Base-by-base conservation (phyloP, 1,140 invertebrate species). In the Acyrthosiphon pisum region DNA sequence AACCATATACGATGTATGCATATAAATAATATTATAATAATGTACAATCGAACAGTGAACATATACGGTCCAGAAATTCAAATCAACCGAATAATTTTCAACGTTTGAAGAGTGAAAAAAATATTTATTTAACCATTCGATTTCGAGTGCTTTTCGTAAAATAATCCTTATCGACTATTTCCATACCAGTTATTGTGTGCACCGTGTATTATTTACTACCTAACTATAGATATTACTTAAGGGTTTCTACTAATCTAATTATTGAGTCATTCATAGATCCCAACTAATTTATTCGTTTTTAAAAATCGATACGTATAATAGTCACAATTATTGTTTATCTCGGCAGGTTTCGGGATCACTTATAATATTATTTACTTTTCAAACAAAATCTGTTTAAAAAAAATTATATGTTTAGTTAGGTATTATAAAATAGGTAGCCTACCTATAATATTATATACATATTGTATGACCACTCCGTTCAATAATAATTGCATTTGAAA, bases 101-200 rank as follows among this genome's bases (percentile, higher is more conserved):
- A 8, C 30, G 30, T 68, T 68, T 68, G 60, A 68, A 68, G 60
- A n/a, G 26, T n/a, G 60, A 68, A 68, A 68, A 60, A 68, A 68
- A 68, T n/a, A 68, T 68, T 68, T 68, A 68, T 68, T 30, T n/a
- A 68, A 68, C 60, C 60, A 3, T 68, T n/a, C 11, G 60, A n/a
- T 14, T 56, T 56, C 8, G 56, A 56, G 26, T 11, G 60, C 26
- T n/a, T 68, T n/a, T 68, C 30, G 60, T 68, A n/a, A 68, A 68
- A 68, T 68, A 68, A 68, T 68, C 60, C 60, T 68, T 68, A 68
- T 68, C 60, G n/a, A n/a, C 30, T 76, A n/a, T n/a, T n/a, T 76
- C 60, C 60, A n/a, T n/a, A 18, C 4, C 60, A 18, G n/a, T 76
- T 76, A 76, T 76, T n/a, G 6, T n/a, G 30, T 76, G n/a, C n/a